These are phyloP conservation scores for Geophilus truncorum DNA, from an alignment of 2,888 invertebrate species.

Conservation along the genomic window DNA sequence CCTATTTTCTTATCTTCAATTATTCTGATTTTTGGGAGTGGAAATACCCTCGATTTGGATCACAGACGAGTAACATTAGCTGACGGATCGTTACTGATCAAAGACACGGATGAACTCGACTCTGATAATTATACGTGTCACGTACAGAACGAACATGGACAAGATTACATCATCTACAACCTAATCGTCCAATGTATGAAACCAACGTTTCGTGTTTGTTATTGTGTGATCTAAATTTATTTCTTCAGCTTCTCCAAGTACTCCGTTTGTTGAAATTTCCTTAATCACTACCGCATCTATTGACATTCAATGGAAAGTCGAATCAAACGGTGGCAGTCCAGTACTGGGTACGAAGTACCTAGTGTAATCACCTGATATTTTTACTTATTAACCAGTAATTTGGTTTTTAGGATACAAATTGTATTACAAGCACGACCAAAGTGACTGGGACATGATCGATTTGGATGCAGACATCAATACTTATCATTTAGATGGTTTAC, in stretches of 20 bases:
- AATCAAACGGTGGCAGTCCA: not conserved
- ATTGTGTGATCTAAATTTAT: too few species aligned
- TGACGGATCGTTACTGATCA: constrained; percentile 83
- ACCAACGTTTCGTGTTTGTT: too few species aligned
- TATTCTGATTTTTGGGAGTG: constrained; percentile 7
- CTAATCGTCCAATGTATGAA: constrained; percentile 79
- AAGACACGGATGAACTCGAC: constrained; percentile 79
- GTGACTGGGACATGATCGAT: constrained; percentile 56
- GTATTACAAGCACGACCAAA: not conserved
- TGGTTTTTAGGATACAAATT: not conserved
- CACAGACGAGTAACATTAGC: constrained; percentile 78
- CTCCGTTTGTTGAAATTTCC: constrained; percentile 60
- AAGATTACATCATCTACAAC: constrained; percentile 87
- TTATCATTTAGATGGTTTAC: not conserved
- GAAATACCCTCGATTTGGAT: constrained; percentile 43
- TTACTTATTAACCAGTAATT: too few species aligned
- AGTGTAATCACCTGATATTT: not conserved
- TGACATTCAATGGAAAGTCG: constrained; percentile 50
- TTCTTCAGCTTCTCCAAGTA: constrained; percentile 56
- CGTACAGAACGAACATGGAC: constrained; percentile 86
- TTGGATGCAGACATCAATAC: constrained; percentile 44
- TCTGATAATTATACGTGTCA: constrained; percentile 91
- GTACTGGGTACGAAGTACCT: constrained; percentile 17
- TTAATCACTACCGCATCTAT: constrained; percentile 65
- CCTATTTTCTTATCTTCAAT: too few species aligned